Conservation (phyloP, 2,888 invertebrate genomes). For the Torymus aiolomorphi region DNA sequence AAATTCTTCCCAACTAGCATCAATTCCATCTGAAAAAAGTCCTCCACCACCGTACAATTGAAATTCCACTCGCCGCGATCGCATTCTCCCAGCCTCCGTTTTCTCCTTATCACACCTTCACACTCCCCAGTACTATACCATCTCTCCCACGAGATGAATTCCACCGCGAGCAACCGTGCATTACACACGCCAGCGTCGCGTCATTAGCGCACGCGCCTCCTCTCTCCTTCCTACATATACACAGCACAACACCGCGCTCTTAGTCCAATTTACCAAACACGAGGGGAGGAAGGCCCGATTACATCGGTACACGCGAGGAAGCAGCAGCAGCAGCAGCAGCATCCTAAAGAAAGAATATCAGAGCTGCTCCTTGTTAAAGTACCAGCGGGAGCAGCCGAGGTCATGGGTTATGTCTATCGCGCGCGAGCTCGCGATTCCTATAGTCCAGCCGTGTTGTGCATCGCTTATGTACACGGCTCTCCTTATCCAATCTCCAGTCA, state of each 20-base stretch:
- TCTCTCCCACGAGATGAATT: slow-evolving; percentile 8
- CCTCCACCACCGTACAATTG: too few species aligned
- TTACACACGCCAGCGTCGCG: neutral
- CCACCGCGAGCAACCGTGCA: neutral
- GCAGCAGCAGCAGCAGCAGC: slow-evolving; percentile 1
- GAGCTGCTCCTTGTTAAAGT: slow-evolving; percentile 36
- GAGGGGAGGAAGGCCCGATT: slow-evolving; percentile 21
- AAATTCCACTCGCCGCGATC: too few species aligned
- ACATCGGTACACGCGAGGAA: slow-evolving; percentile 42
- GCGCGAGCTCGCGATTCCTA: too few species aligned
- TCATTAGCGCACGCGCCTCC: slow-evolving; percentile 37
- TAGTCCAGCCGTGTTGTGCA: too few species aligned
- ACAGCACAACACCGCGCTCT: slow-evolving; percentile 22
- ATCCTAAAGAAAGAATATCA: slow-evolving; percentile 19
- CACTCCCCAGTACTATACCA: too few species aligned
- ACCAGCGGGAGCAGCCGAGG: slow-evolving; percentile 2
- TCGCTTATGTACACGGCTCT: too few species aligned
- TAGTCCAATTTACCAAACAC: slow-evolving; percentile 50
- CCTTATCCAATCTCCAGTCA: slow-evolving; percentile 31
- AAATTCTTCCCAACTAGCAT: too few species aligned
- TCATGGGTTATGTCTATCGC: slow-evolving; percentile 36
- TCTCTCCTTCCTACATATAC: neutral
- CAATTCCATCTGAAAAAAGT: too few species aligned
- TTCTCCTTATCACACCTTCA: too few species aligned
- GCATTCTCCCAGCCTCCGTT: too few species aligned